phyloP scores from a whole-genome alignment of 1,140 invertebrate species.

The Agraylea sexmaculata region DNA sequence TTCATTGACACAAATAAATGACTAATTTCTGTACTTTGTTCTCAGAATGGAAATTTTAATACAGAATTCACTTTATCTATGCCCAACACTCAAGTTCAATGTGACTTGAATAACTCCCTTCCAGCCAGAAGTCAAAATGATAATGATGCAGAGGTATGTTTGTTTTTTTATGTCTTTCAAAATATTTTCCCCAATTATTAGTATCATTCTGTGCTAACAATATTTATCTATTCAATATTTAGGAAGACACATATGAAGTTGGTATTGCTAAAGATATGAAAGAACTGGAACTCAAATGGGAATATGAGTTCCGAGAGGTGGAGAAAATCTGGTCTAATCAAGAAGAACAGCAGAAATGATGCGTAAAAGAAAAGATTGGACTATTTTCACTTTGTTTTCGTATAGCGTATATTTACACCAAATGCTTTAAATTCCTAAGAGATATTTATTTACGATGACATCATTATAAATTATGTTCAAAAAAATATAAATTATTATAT shows the following conservation, averaged over 20 bases:
- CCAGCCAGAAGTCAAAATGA: no score
- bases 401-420: conserved; percentile 1
- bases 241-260: conserved; percentile 54
- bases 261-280: conserved; percentile 57
- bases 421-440: conserved; percentile 1
- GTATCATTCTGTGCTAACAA: no score
- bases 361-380: background rate
- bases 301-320: conserved; percentile 54
- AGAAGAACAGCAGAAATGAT: conserved; percentile 35
- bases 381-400: conserved; percentile 1
- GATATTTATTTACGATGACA: conserved; percentile 1
- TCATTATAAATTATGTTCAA: conserved; percentile 1
- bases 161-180: no score
- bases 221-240: no score
- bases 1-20: no score
- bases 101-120: no score
- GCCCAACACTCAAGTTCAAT: no score
- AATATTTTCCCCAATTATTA: no score
- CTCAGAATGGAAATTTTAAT: no score
- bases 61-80: no score
- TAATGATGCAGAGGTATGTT: no score
- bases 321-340: conserved; percentile 52
- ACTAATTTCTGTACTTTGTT: no score
- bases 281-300: conserved; percentile 51
- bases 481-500: background rate